Base-by-base conservation (phyloP, 2,888 invertebrate species). In the Hofmannophila pseudospretella region DNA sequence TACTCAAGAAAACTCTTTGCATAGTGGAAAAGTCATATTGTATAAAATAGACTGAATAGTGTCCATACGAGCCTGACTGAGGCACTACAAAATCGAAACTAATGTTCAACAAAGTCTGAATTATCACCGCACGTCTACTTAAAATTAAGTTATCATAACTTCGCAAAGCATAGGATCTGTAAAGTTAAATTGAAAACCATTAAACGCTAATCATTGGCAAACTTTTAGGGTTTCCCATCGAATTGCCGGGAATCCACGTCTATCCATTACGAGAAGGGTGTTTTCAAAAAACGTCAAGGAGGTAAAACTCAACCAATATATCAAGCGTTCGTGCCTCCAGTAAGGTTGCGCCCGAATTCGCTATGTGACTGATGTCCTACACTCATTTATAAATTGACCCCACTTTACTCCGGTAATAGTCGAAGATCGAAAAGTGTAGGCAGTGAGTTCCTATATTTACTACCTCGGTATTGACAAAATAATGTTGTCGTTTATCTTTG, bases 321-420 rank as follows among this genome's bases (percentile, higher is more conserved):
- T 80, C 77, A 78, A 59, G 55, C 46, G 67, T 51, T 62, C 67
- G 69, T 63, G 67, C 58, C 45, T 41, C 45, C 39, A 45, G 45
- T 36, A 38, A 47, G 52, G 36, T 48, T 53, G 53, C 54, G 51
- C 52, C 58, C 62, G 58, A 64, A 16, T 59, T 65, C 65, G 42
- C 50, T 39, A 42, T 34, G 65, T 77, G 74, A 81, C 64, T 71
- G 79, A 81, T 79, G 72, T 57, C 58, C 61, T 46, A 52, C 61
- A 62, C 75, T 76, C 71, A 75, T 76, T 78, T 78, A 78, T 79
- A 77, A 69, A 78, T 76, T 77, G 78, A 78, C 76, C 77, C 67
- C 67, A 73, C 69, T 71, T 65, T 60, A 47, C 56, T 51, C 49
- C 51, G 50, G 49, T 50, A 54, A 44, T 60, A 62, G 61, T 65